Percentiles rank a stretch among this genome's conserved stretches.
phyloP scores from a whole-genome alignment of 53 echinoderm and acorn worm species.

The Pentamera pediparva region DNA sequence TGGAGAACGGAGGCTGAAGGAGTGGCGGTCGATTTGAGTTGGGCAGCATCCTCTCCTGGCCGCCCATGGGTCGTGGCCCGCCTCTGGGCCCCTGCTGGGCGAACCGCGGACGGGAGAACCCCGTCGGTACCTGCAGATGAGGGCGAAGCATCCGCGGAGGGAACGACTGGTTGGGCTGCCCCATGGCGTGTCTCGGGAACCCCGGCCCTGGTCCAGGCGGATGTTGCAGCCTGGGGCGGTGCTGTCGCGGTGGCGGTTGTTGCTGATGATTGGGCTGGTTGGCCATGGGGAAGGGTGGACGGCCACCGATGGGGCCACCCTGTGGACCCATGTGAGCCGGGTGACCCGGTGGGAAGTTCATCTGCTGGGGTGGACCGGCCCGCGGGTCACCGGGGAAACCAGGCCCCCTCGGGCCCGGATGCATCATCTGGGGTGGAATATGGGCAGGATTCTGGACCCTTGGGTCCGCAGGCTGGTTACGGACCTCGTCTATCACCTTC shows the following conservation, averaged over 20 bases:
- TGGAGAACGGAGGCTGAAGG: constrained; percentile 46
- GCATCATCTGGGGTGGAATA: constrained; percentile 62
- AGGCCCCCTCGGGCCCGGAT: constrained; percentile 8
- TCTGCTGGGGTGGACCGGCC: neutral
- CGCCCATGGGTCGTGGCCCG: constrained; percentile 27
- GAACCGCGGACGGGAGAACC: constrained; percentile 36
- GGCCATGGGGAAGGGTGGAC: constrained; percentile 23
- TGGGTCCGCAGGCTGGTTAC: constrained; percentile 55
- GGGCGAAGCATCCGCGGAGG: constrained; percentile 56
- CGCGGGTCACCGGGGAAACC: constrained; percentile 4
- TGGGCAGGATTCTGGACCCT: constrained; percentile 44
- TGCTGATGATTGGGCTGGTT: constrained; percentile 19
- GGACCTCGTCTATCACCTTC: neutral
- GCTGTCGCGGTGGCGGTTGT: constrained; percentile 21
- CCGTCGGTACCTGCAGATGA: constrained; percentile 25
- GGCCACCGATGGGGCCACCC: neutral
- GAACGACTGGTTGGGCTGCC: constrained; percentile 39
- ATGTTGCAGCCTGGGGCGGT: too few relatives aligned
- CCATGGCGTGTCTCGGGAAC: constrained; percentile 37
- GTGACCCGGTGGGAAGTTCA: neutral
- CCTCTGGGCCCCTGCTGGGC: constrained; percentile 21
- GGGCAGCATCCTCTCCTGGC: constrained; percentile 40
- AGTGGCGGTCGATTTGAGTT: neutral
- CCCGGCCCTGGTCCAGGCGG: constrained; percentile 39
- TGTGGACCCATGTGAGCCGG: constrained; percentile 18